A percentile compares a stretch with the other conserved stretches of the same genome.
These are phyloP conservation scores for Gallinago undulata DNA, from an alignment of 2,113 vertebrate species.

Conservation along the genomic window DNA sequence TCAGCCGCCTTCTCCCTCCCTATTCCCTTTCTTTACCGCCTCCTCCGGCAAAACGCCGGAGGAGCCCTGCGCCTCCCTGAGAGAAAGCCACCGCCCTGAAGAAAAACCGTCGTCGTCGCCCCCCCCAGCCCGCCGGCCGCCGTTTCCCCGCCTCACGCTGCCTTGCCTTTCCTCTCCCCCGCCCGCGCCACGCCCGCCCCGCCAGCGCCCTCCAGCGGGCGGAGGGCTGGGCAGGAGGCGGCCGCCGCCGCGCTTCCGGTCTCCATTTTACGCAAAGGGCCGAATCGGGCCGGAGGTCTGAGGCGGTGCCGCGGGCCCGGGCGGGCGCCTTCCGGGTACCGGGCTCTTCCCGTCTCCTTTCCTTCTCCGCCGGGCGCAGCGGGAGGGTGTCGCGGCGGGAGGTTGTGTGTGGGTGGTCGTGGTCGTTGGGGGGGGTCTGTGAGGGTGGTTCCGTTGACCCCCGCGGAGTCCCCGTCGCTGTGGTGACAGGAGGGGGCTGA, in stretches of 20 bases:
- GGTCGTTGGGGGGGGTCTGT: neutral
- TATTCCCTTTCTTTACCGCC: too few species aligned
- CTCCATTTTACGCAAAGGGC: constrained; percentile 27
- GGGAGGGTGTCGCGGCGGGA: too few species aligned
- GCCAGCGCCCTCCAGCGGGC: neutral
- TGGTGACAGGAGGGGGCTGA: neutral
- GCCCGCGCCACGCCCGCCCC: neutral
- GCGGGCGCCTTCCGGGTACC: accelerated
- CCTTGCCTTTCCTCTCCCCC: neutral
- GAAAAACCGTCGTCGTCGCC: too few species aligned
- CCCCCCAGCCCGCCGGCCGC: accelerated
- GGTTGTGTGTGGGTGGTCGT: neutral
- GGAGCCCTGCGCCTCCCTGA: accelerated
- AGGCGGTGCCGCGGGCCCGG: accelerated
- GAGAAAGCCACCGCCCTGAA: accelerated
- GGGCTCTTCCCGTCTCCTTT: neutral
- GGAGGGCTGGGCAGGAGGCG: neutral
- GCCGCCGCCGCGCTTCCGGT: neutral
- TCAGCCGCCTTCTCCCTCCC: too few species aligned
- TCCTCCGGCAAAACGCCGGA: too few species aligned
- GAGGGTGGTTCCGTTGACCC: neutral
- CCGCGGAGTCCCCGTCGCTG: neutral
- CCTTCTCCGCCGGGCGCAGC: neutral
- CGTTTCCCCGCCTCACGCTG: neutral
- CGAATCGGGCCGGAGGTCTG: neutral